A percentile compares a stretch with the other conserved stretches of the same genome.
Evolutionary conservation across 2,888 invertebrate species (phyloP).

Genomic region (Odontocolon sp.): DNA sequence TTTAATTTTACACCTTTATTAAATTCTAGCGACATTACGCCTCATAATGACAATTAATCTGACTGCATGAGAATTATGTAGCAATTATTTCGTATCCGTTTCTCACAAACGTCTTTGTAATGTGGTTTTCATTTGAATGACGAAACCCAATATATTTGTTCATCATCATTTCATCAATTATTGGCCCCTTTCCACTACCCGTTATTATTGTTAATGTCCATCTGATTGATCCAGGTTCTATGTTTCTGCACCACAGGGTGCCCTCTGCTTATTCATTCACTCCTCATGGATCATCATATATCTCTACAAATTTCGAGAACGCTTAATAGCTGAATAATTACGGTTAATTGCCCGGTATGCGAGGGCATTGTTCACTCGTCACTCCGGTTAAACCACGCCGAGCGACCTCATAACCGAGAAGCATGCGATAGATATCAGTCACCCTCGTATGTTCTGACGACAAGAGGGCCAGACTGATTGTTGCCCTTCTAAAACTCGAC

Average conservation of each 20-base stretch:
- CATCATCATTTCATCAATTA: no score
- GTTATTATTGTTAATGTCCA: not conserved
- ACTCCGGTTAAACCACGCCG: constrained; percentile 15
- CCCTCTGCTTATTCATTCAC: not conserved
- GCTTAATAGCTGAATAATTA: constrained; percentile 63
- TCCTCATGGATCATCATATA: constrained; percentile 49
- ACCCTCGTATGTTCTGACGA: not conserved
- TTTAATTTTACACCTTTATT: no score
- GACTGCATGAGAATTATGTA: no score
- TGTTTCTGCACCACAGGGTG: not conserved
- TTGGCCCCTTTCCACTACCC: no score
- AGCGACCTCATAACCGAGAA: constrained; percentile 4
- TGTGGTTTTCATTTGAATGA: no score
- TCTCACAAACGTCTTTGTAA: no score
- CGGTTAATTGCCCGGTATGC: constrained; percentile 52
- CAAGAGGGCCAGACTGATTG: not conserved
- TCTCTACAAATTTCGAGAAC: constrained; percentile 56
- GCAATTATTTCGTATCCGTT: no score
- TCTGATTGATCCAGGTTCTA: constrained; percentile 6
- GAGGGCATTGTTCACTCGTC: constrained; percentile 37
- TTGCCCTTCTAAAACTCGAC: not conserved
- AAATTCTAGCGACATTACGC: no score
- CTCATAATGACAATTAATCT: no score
- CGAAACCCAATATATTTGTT: no score
- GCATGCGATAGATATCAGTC: constrained; percentile 3